phyloP scores from a whole-genome alignment of 2,888 invertebrate species.

The Nycteola revayana region DNA sequence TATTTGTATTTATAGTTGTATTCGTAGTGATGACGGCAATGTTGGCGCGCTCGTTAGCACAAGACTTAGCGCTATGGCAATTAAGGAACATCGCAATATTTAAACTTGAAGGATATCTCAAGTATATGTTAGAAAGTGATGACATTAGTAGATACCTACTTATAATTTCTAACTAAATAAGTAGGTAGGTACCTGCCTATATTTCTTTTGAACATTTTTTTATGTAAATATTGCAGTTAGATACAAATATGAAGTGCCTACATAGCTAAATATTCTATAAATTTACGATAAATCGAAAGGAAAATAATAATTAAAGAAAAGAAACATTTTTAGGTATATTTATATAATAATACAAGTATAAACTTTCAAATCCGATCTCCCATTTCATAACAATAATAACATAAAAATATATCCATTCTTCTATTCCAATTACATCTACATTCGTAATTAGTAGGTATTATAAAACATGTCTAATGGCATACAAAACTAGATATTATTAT shows the following conservation, averaged over 20 bases:
- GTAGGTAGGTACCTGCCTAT: too few species aligned
- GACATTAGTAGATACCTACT: too few species aligned
- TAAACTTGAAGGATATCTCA: too few species aligned
- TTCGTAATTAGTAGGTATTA: constrained; percentile 8
- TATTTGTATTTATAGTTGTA: background rate
- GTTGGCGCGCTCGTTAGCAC: too few species aligned
- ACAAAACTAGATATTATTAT: constrained; percentile 16
- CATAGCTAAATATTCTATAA: background rate
- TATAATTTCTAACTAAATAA: too few species aligned
- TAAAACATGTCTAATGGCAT: constrained; percentile 6
- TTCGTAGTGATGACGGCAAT: too few species aligned
- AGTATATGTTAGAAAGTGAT: too few species aligned
- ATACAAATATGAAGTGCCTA: too few species aligned
- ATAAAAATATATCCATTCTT: constrained; percentile 24
- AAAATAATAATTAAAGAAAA: constrained; percentile 1
- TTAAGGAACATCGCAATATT: too few species aligned
- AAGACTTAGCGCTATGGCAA: too few species aligned
- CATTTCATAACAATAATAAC: constrained; percentile 27
- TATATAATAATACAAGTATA: constrained; percentile 26
- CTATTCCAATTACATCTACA: constrained; percentile 17
- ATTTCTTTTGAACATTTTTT: too few species aligned
- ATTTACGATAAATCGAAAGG: background rate
- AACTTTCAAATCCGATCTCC: constrained; percentile 23
- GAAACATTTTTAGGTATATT: constrained; percentile 5
- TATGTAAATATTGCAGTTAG: too few species aligned